Evolutionary conservation across 1,140 invertebrate species (phyloP).

Genomic region (Stenopsyche tienmushanensis): DNA sequence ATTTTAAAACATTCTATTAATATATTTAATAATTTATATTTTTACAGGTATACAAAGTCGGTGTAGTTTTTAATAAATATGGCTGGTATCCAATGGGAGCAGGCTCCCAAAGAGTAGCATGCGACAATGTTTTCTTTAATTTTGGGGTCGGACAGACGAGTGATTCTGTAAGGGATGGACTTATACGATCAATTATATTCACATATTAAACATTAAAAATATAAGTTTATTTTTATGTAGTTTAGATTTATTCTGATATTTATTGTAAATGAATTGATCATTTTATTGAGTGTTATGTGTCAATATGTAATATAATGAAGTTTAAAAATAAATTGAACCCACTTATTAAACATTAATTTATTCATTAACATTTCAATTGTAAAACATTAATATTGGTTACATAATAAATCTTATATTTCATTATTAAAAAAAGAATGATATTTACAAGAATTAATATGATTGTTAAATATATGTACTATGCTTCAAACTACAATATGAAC

Average conservation of each 20-base stretch:
- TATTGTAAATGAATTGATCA: no score
- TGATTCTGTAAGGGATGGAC: conserved; percentile 68
- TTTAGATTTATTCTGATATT: no score
- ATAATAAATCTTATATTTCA: background rate
- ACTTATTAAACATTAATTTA: conserved; percentile 16
- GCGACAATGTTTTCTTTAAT: conserved; percentile 69
- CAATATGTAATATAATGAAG: no score
- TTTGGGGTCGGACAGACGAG: conserved; percentile 68
- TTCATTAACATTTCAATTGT: conserved; percentile 11
- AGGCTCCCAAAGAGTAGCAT: conserved; percentile 60
- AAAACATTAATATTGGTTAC: background rate
- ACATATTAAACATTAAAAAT: conserved; percentile 44
- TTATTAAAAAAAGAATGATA: background rate
- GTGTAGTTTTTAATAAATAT: conserved; percentile 76
- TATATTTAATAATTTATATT: background rate
- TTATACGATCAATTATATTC: conserved; percentile 76
- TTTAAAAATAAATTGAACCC: background rate
- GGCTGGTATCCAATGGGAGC: conserved; percentile 75
- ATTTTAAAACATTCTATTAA: background rate
- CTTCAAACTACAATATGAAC: no score
- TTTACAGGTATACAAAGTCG: conserved; percentile 69
- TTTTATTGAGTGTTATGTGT: no score
- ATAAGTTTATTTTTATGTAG: no score
- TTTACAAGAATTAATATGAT: background rate
- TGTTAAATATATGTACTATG: no score